These are phyloP conservation scores for Naja naja DNA, from an alignment of 2,113 vertebrate species.

Conservation along the genomic window DNA sequence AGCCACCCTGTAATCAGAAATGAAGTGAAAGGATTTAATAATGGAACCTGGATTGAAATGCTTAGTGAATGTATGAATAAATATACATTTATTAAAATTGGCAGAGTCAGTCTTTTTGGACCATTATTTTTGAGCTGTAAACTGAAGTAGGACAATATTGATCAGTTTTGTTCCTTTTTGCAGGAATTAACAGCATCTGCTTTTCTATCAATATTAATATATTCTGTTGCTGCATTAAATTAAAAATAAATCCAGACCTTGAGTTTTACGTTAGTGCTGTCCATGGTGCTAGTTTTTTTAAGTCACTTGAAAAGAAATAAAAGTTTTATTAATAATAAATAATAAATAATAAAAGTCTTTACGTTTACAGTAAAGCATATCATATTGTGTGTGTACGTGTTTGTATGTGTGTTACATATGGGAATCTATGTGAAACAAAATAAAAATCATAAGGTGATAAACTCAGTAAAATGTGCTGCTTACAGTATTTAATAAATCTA, in stretches of 20 bases:
- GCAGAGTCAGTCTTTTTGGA: neutral
- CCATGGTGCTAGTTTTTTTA: slow-evolving; percentile 10
- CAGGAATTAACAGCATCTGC: accelerated
- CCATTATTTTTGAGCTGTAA: neutral
- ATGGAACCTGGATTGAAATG: neutral
- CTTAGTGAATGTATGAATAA: neutral
- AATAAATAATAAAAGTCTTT: no score
- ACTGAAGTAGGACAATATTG: neutral
- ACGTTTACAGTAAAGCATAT: neutral
- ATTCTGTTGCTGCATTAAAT: neutral
- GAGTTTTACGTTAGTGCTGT: neutral
- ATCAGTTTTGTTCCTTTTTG: neutral
- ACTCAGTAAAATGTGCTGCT: neutral
- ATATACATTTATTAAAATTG: neutral
- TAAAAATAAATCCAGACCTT: neutral
- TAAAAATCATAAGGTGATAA: neutral
- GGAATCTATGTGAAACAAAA: neutral
- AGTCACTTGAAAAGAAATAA: neutral
- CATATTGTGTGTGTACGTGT: neutral
- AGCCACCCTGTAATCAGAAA: neutral
- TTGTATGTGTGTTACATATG: neutral
- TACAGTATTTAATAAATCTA: neutral
- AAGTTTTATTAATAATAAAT: no score
- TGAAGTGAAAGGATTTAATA: accelerated
- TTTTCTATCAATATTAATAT: accelerated